Evolutionary conservation across 2,113 vertebrate genomes (phyloP).

Genomic region (Eptesicus fuscus): DNA sequence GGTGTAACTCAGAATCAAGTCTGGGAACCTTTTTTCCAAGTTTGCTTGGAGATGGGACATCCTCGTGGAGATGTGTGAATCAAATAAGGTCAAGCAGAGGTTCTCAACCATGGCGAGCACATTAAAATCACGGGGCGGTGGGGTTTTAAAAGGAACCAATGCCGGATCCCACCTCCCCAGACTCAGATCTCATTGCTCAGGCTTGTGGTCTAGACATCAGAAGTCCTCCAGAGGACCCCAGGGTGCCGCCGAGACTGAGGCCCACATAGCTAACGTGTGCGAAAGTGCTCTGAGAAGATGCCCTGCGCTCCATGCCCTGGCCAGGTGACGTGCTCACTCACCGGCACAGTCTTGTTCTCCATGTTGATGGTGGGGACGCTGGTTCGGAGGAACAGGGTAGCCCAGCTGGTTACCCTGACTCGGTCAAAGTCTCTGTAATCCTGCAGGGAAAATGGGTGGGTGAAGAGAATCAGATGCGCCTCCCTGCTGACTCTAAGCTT

Average conservation of each 20-base stretch:
- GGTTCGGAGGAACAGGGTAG: conserved; percentile 89
- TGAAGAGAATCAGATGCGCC: not conserved
- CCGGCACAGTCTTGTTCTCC: conserved; percentile 81
- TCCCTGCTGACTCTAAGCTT: not conserved
- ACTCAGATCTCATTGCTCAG: not conserved
- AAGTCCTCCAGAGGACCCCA: not conserved
- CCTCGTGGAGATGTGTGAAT: not conserved
- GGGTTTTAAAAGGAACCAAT: not conserved
- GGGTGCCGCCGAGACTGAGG: not conserved
- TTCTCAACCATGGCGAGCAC: not conserved
- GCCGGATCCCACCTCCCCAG: not conserved
- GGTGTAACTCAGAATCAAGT: not conserved
- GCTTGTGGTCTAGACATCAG: not conserved
- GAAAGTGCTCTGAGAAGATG: not conserved
- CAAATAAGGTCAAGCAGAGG: not conserved
- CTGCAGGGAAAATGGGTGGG: conserved; percentile 64
- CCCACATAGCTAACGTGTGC: rapidly evolving
- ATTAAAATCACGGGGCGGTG: not conserved
- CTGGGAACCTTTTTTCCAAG: not conserved
- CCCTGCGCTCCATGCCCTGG: rapidly evolving
- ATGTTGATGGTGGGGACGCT: conserved; percentile 88
- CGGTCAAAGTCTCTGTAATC: conserved; percentile 86
- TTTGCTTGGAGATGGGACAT: not conserved
- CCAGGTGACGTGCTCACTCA: conserved; percentile 63
- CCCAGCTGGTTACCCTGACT: conserved; percentile 85